These are phyloP conservation scores for Muscicapa comitata DNA, from an alignment of 2,797 vertebrate species.

Conservation along the genomic window DNA sequence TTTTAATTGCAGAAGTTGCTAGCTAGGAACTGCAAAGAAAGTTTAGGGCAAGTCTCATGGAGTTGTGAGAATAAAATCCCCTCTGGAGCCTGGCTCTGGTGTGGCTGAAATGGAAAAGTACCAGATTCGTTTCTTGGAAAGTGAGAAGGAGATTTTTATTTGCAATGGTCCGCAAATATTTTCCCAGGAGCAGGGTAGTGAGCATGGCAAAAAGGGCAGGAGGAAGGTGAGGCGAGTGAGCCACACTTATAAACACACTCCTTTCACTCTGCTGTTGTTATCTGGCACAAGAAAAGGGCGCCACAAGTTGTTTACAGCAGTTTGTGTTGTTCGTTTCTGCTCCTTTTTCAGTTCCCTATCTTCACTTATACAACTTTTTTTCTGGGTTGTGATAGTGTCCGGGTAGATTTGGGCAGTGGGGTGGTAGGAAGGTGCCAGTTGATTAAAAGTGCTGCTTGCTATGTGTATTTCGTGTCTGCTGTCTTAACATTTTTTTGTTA, in stretches of 20 bases:
- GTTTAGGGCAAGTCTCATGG: background rate
- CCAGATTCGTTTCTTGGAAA: conserved; percentile 69
- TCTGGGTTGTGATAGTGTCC: background rate
- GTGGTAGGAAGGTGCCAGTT: background rate
- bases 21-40: conserved; percentile 30
- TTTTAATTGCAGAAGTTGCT: conserved; percentile 12
- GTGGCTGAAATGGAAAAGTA: conserved; percentile 71
- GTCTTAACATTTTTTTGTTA: conserved; percentile 13
- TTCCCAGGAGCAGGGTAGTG: background rate
- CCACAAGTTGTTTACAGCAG: background rate
- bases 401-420: background rate
- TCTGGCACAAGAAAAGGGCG: background rate
- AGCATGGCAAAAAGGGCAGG: background rate
- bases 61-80: conserved; percentile 8
- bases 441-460: conserved; percentile 24
- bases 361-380: background rate
- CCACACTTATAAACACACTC: background rate
- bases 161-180: conserved; percentile 57
- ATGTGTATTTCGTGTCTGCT: background rate
- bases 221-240: conserved; percentile 22
- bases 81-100: background rate
- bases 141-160: conserved; percentile 71
- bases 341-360: background rate
- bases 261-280: conserved; percentile 3
- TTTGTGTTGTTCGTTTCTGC: background rate